These are phyloP conservation scores for Hybognathus amarus DNA, from an alignment of 2,797 vertebrate genomes.

Conservation along the genomic window DNA sequence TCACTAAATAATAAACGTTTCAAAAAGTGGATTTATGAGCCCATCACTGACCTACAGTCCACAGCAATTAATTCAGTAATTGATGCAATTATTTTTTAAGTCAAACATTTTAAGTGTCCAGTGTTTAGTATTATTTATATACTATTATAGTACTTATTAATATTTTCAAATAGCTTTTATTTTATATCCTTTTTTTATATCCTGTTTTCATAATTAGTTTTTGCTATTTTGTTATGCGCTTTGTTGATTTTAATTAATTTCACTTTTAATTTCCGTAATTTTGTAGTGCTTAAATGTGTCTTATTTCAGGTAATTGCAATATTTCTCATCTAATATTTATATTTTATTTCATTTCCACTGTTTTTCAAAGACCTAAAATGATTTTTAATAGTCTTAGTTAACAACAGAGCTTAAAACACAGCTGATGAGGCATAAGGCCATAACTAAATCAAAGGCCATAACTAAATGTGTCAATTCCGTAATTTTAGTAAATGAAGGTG, in stretches of 20 bases:
- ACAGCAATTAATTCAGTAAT: neutral
- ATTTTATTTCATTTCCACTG: neutral
- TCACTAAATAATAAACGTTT: neutral
- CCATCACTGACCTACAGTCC: neutral
- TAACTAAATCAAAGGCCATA: constrained; percentile 8
- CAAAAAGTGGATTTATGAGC: neutral
- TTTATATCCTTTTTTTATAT: too few relatives aligned
- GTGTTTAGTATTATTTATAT: neutral
- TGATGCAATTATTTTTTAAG: neutral
- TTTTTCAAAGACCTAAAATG: neutral
- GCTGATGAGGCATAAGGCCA: neutral
- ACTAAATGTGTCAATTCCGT: neutral
- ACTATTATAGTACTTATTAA: neutral
- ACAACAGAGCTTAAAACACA: too few relatives aligned
- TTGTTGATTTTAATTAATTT: neutral
- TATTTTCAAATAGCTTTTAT: neutral
- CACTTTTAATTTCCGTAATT: too few relatives aligned
- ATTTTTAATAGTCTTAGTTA: neutral
- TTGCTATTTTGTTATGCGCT: neutral
- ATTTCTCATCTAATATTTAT: neutral
- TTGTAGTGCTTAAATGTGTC: too few relatives aligned
- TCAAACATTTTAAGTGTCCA: neutral
- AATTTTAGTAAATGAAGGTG: constrained; percentile 4
- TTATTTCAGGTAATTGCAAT: too few relatives aligned
- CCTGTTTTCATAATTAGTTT: too few relatives aligned